Evolutionary conservation across 2,113 vertebrate genomes (phyloP), one percentile per base, ranked within the genome.

Genomic region (Mormyrus iriodes): DNA sequence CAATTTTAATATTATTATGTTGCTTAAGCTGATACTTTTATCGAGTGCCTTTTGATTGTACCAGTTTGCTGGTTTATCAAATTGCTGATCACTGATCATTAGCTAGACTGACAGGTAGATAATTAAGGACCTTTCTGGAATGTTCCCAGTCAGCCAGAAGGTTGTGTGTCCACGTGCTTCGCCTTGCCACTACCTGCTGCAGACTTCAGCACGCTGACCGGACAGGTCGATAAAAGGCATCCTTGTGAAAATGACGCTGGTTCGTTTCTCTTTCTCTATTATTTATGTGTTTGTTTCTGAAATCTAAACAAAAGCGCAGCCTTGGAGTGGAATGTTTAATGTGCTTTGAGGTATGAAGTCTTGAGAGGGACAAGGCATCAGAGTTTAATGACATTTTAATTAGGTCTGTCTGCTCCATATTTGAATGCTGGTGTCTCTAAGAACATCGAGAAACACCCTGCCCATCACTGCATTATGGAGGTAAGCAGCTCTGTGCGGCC

Each of bases 381-480:
- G 21, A 49, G 27, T 86, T 86, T 86, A 35, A 53, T 52, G 51
- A 53, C 85, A 53, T 55, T 86, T 53, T 51, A 86, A 86, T 86
- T 86, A 15, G 85, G 6, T 51, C 44, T 86, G 49, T 17, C 49
- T 39, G 85, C 51, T 51, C 49, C 1, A 10, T 51, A n/a, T 21
- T n/a, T 46, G 24, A 13, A 51, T 0, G 24, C 83, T 15, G 15
- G n/a, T 4, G 27, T 24, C 83, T 31, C 8, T 27, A 42, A 46
- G 42, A 85, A 46, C 46, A 9, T 48, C 15, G 13, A 86, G 48
- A 46, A 76, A 76, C n/a, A 13, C n/a, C 10, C 61, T 4, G 10
- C n/a, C n/a, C 61, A 31, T 69, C 61, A 12, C 61, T 69, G 61
- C 27, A 12, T 4, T 31, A 69, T 69, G 61, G 39, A 79, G 35